These are phyloP conservation scores for Osmerus mordax DNA, from an alignment of 2,113 vertebrate species.

Conservation along the genomic window DNA sequence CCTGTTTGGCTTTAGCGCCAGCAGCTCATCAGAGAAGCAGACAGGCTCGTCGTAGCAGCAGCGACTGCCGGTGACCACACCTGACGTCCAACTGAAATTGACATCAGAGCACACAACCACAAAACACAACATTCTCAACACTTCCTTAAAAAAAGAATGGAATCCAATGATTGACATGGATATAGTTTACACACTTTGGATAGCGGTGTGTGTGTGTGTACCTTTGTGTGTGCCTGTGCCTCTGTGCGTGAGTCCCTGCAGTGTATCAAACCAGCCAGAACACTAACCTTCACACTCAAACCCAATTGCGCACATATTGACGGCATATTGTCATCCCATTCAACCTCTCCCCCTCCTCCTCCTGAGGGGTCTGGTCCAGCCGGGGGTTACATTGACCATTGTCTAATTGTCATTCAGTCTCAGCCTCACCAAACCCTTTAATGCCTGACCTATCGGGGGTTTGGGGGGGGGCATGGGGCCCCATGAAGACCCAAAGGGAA, in stretches of 20 bases:
- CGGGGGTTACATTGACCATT: slow-evolving; percentile 64
- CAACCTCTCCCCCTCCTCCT: slow-evolving; percentile 57
- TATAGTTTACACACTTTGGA: too few species aligned
- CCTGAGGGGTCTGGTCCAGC: slow-evolving; percentile 35
- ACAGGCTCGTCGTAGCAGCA: neutral
- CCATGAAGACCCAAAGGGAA: neutral
- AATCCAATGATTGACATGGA: too few species aligned
- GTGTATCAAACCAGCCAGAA: neutral
- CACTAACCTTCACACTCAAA: neutral
- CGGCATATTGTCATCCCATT: slow-evolving; percentile 1
- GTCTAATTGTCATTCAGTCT: too few species aligned
- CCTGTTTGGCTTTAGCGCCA: neutral
- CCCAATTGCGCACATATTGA: neutral
- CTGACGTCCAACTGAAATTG: too few species aligned
- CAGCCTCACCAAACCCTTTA: slow-evolving; percentile 60
- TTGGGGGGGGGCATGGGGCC: slow-evolving; percentile 1
- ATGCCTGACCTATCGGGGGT: slow-evolving; percentile 23
- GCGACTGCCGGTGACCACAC: too few species aligned
- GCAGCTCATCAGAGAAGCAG: neutral
- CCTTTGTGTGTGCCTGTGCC: neutral
- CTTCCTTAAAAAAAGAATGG: too few species aligned
- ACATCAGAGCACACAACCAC: too few species aligned
- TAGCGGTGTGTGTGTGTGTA: neutral
- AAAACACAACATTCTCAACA: too few species aligned
- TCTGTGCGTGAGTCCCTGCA: neutral